Conservation (phyloP, 2,113 vertebrate genomes). For the Heloderma charlesbogerti region DNA sequence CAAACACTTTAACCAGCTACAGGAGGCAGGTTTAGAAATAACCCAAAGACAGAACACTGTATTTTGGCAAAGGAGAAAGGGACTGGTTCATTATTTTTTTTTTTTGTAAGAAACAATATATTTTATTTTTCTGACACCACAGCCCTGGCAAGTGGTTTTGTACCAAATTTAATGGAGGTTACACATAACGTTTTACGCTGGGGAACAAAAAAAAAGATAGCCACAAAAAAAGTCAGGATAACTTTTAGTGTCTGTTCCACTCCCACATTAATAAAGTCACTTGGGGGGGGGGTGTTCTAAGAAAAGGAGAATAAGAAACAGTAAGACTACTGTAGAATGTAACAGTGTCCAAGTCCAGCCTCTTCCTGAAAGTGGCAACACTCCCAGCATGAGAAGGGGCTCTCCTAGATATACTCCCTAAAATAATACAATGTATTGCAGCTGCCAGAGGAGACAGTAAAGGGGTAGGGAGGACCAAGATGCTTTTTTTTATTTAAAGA, state of each 20-base stretch:
- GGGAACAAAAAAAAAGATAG: constrained; percentile 86
- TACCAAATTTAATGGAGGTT: constrained; percentile 99
- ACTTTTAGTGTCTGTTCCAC: constrained; percentile 86
- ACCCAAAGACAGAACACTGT: constrained; percentile 2
- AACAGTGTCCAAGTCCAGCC: constrained; percentile 75
- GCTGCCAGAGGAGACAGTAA: constrained; percentile 77
- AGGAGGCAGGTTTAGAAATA: neutral
- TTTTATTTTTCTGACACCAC: constrained; percentile 99
- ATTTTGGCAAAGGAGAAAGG: constrained; percentile 47
- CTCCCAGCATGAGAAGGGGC: constrained; percentile 70
- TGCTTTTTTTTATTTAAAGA: constrained; percentile 73
- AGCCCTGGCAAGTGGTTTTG: constrained; percentile 95
- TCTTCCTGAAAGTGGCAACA: constrained; percentile 69
- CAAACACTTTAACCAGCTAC: neutral
- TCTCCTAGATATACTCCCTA: constrained; percentile 73
- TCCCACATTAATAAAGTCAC: constrained; percentile 83
- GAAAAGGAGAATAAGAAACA: constrained; percentile 81
- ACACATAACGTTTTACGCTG: constrained; percentile 99
- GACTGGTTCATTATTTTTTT: constrained; percentile 64
- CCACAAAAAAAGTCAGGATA: constrained; percentile 82
- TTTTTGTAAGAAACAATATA: constrained; percentile 99
- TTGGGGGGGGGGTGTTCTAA: constrained; percentile 76
- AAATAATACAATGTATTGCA: constrained; percentile 81
- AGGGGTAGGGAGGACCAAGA: constrained; percentile 54
- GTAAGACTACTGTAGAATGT: constrained; percentile 75